A percentile compares a stretch with the other conserved stretches of the same genome.
These are phyloP conservation scores for Lithosia quadra DNA, from an alignment of 2,888 invertebrate genomes.

Conservation along the genomic window DNA sequence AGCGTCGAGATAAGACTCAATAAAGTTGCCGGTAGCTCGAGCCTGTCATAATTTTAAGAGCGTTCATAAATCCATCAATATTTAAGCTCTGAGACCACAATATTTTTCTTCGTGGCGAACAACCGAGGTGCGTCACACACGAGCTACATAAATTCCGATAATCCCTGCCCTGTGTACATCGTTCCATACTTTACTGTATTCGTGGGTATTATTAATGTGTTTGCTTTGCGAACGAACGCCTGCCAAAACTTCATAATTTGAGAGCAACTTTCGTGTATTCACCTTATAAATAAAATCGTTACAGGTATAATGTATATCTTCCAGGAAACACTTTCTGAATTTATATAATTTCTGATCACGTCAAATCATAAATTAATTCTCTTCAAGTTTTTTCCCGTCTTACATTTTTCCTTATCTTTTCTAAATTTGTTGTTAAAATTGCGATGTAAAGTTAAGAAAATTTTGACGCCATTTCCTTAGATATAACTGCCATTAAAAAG, in stretches of 20 bases:
- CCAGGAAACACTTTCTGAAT: neutral
- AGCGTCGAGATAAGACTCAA: constrained; percentile 78
- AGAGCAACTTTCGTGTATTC: constrained; percentile 68
- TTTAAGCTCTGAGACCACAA: constrained; percentile 81
- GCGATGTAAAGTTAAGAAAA: neutral
- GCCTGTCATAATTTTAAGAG: constrained; percentile 83
- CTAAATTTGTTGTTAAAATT: neutral
- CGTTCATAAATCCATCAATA: constrained; percentile 86
- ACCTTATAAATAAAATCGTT: constrained; percentile 40
- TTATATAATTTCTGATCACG: constrained; percentile 5
- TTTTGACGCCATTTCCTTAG: neutral
- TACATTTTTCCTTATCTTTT: neutral
- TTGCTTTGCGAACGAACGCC: constrained; percentile 73
- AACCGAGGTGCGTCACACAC: constrained; percentile 79
- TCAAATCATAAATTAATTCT: neutral
- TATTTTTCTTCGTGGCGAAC: constrained; percentile 77
- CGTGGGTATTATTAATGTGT: constrained; percentile 78
- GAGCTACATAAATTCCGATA: constrained; percentile 82
- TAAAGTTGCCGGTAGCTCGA: constrained; percentile 76
- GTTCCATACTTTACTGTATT: constrained; percentile 72
- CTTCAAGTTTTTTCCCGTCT: neutral
- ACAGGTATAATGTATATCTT: constrained; percentile 38
- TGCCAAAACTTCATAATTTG: constrained; percentile 78
- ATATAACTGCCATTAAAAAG: neutral
- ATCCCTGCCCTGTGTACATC: constrained; percentile 75